phyloP scores from a whole-genome alignment of 2,113 vertebrate genomes.

The Brienomyrus longianalis region DNA sequence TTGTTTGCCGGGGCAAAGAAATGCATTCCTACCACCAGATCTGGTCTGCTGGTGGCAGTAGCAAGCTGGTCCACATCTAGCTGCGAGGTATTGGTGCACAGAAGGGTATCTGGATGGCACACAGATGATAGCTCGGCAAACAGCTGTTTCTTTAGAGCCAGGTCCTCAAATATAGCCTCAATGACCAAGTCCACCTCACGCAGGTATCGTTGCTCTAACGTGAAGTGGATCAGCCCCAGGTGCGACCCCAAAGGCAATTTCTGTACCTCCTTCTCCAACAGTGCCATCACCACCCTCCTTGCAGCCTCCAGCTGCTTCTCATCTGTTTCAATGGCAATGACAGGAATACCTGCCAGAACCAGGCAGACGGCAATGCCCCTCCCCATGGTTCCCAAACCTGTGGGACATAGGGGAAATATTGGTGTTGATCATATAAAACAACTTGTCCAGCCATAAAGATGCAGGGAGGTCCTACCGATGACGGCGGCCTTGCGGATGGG shows the following conservation, averaged over 20 bases:
- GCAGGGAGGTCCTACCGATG: conserved; percentile 59
- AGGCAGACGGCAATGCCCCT: conserved; percentile 74
- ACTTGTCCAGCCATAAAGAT: background rate
- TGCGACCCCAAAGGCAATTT: conserved; percentile 42
- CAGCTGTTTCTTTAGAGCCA: conserved; percentile 73
- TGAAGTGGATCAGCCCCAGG: conserved; percentile 57
- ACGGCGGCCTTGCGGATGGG: conserved; percentile 67
- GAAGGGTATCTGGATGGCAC: conserved; percentile 67
- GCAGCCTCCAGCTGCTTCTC: conserved; percentile 63
- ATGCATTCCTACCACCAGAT: conserved; percentile 82
- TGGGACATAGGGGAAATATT: conserved; percentile 25
- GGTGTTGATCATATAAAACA: background rate
- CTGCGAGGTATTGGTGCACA: conserved; percentile 81
- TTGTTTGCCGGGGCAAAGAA: conserved; percentile 86
- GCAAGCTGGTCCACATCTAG: conserved; percentile 78
- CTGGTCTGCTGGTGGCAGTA: conserved; percentile 56
- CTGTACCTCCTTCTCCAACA: conserved; percentile 64
- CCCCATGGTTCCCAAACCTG: conserved; percentile 92
- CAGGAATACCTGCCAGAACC: conserved; percentile 67
- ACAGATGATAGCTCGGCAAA: conserved; percentile 68
- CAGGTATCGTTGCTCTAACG: conserved; percentile 53
- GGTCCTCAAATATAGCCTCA: conserved; percentile 88
- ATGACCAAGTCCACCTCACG: conserved; percentile 73
- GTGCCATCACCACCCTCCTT: conserved; percentile 53
- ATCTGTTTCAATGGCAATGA: conserved; percentile 77